Conservation (phyloP, 2,797 vertebrate species). For the Ciconia nigra region DNA sequence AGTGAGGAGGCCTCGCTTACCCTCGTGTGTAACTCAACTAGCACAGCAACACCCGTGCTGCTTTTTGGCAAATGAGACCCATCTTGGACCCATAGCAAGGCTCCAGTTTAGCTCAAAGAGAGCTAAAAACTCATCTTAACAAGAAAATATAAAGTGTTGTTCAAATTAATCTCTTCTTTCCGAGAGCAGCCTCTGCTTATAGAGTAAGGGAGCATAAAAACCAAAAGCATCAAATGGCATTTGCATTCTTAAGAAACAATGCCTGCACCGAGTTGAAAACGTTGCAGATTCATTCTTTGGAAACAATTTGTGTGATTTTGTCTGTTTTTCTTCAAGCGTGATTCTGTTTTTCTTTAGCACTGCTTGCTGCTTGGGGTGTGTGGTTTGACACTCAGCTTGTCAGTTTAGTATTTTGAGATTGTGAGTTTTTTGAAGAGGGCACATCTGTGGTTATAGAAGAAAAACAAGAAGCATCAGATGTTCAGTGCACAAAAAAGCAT, state of each 20-base stretch:
- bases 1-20: not conserved
- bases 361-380: conserved; percentile 57
- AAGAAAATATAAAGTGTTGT: not conserved
- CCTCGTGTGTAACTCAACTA: not conserved
- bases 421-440: conserved; percentile 69
- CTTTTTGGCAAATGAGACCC: not conserved
- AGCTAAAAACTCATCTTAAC: not conserved
- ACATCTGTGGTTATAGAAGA: conserved; percentile 65
- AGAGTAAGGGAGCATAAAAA: not conserved
- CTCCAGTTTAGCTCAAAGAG: not conserved
- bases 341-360: conserved; percentile 54
- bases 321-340: conserved; percentile 45
- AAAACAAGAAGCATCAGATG: conserved; percentile 64
- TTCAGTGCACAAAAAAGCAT: conserved; percentile 43
- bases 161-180: not conserved
- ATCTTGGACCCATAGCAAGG: not conserved
- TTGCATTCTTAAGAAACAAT: not conserved
- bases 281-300: conserved; percentile 39
- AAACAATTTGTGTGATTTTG: conserved; percentile 61
- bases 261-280: not conserved
- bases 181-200: not conserved
- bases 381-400: conserved; percentile 55
- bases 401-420: conserved; percentile 57
- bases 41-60: not conserved
- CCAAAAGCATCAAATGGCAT: not conserved